Conservation (phyloP, 92 coral and sea anemone genomes). For the Metridium senile region DNA sequence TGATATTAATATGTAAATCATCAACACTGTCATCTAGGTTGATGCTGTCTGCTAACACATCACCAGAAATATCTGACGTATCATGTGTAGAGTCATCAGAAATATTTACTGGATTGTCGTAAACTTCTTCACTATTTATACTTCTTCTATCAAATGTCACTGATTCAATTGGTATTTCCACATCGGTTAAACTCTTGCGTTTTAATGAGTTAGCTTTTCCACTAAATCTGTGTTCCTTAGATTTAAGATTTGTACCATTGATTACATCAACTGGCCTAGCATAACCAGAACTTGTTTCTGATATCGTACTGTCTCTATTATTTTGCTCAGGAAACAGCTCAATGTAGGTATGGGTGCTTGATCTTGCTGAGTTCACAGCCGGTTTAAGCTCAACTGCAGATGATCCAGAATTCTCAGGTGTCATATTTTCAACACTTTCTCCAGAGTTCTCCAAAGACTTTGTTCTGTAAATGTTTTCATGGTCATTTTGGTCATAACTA, state of each 20-base stretch:
- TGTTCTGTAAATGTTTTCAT: conserved; percentile 41
- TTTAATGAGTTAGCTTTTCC: neutral
- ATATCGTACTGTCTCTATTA: conserved; percentile 65
- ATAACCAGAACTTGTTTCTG: conserved; percentile 91
- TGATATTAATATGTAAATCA: conserved; percentile 4
- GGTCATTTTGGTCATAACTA: conserved; percentile 34
- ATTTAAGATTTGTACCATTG: neutral
- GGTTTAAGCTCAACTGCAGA: conserved; percentile 39
- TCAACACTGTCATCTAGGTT: conserved; percentile 12
- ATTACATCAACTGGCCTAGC: conserved; percentile 79
- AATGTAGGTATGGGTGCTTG: conserved; percentile 68
- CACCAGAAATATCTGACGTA: neutral
- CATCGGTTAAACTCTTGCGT: conserved; percentile 46
- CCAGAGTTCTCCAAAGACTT: conserved; percentile 49
- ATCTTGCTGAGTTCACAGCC: conserved; percentile 52
- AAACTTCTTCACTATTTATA: conserved; percentile 13
- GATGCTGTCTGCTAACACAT: neutral
- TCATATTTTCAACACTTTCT: conserved; percentile 37
- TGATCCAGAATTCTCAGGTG: conserved; percentile 53
- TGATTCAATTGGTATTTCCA: conserved; percentile 38
- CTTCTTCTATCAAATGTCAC: conserved; percentile 14
- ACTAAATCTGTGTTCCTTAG: neutral
- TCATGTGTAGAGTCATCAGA: conserved; percentile 20
- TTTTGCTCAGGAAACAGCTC: conserved; percentile 56
- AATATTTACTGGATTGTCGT: conserved; percentile 34